phyloP scores from a whole-genome alignment of 2,797 vertebrate genomes.

The Dendrocincla fuliginosa region DNA sequence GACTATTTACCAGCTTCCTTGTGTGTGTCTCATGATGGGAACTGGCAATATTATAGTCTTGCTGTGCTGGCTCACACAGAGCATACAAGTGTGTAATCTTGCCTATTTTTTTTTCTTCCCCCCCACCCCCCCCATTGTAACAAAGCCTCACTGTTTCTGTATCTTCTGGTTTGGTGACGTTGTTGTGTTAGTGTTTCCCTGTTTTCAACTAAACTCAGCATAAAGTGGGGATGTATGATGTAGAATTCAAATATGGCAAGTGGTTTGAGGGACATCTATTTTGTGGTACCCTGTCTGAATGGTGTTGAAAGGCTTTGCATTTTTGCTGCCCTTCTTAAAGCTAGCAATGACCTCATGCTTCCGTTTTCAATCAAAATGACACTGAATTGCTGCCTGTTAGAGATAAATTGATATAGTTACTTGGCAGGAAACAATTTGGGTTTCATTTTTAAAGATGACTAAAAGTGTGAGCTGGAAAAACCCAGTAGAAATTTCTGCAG shows the following conservation, averaged over 20 bases:
- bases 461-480: neutral
- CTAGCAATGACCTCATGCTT: neutral
- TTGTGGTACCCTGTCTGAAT: neutral
- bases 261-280: neutral
- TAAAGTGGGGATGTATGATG: too few relatives aligned
- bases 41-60: neutral
- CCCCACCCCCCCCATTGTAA: neutral
- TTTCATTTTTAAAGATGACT: neutral
- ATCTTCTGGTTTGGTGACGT: neutral
- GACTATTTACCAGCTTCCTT: neutral
- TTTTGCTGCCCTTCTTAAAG: neutral
- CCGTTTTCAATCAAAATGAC: neutral
- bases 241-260: neutral
- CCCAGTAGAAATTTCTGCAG: neutral
- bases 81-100: neutral
- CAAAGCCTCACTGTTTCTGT: neutral
- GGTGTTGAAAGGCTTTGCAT: neutral
- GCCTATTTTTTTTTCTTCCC: neutral
- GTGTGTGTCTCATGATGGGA: neutral
- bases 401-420: neutral
- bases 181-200: neutral
- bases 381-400: neutral
- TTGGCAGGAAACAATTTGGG: neutral
- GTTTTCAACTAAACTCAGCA: neutral
- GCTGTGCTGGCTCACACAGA: neutral